These are phyloP conservation scores for Papilio protenor DNA, from an alignment of 2,888 invertebrate genomes.

Conservation along the genomic window DNA sequence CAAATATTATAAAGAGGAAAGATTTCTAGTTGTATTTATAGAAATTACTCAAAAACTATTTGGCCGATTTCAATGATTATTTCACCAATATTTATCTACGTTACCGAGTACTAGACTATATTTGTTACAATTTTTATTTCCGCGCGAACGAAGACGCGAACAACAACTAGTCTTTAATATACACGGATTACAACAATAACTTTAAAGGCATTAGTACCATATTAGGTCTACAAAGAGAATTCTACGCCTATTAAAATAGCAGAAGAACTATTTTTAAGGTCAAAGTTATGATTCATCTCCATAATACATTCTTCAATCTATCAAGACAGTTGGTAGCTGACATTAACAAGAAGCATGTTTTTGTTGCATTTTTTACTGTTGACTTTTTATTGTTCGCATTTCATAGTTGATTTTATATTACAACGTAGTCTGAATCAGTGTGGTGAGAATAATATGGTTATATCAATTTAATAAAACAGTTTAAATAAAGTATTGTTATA, in stretches of 20 bases:
- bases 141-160: too few relatives aligned
- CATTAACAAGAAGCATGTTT: not conserved
- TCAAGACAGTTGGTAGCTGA: conserved; percentile 2
- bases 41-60: too few relatives aligned
- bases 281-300: not conserved
- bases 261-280: not conserved
- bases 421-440: not conserved
- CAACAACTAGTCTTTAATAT: too few relatives aligned
- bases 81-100: too few relatives aligned
- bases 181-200: not conserved
- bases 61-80: too few relatives aligned
- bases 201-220: not conserved
- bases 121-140: too few relatives aligned
- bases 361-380: conserved; percentile 18
- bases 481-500: too few relatives aligned
- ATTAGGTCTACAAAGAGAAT: conserved; percentile 5
- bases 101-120: too few relatives aligned
- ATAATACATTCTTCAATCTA: conserved; percentile 3
- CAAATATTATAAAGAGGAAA: too few relatives aligned
- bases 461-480: not conserved
- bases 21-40: too few relatives aligned
- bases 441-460: not conserved
- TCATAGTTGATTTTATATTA: not conserved
- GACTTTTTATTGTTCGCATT: not conserved
- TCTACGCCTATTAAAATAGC: not conserved